Conservation (phyloP, 2,888 invertebrate species). For the Monochamus alternatus region DNA sequence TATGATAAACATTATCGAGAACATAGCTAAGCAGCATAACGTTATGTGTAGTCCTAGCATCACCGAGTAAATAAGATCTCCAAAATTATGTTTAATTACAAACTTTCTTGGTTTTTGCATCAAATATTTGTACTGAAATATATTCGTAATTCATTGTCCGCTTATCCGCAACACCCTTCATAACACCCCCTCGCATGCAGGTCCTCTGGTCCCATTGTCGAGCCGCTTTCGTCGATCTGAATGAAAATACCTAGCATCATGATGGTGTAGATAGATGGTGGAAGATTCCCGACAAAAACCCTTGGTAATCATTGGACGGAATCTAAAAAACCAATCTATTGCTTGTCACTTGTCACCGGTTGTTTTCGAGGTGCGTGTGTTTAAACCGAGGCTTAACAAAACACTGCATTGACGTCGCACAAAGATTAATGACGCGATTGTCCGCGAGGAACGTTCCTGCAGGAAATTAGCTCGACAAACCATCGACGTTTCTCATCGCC, state of each 20-base stretch:
- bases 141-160: neutral
- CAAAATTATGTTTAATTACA: too few species aligned
- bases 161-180: neutral
- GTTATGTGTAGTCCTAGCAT: too few species aligned
- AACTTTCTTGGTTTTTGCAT: too few species aligned
- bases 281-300: constrained; percentile 38
- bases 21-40: too few species aligned
- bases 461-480: constrained; percentile 58
- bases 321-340: constrained; percentile 68
- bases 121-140: neutral
- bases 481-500: constrained; percentile 42
- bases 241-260: constrained; percentile 37
- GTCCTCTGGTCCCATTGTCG: constrained; percentile 23
- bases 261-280: constrained; percentile 34
- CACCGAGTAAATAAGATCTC: too few species aligned
- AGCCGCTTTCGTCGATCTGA: constrained; percentile 19
- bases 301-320: constrained; percentile 60
- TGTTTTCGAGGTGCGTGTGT: constrained; percentile 65
- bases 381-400: constrained; percentile 65
- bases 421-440: constrained; percentile 69
- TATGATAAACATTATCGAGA: too few species aligned
- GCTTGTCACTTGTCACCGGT: constrained; percentile 69
- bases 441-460: constrained; percentile 58
- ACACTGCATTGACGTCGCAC: constrained; percentile 66
- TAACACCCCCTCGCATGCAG: constrained; percentile 1